Evolutionary conservation across 2,797 vertebrate species (phyloP), one percentile per base, ranked within the genome.

Genomic region (Etheostoma perlongum): DNA sequence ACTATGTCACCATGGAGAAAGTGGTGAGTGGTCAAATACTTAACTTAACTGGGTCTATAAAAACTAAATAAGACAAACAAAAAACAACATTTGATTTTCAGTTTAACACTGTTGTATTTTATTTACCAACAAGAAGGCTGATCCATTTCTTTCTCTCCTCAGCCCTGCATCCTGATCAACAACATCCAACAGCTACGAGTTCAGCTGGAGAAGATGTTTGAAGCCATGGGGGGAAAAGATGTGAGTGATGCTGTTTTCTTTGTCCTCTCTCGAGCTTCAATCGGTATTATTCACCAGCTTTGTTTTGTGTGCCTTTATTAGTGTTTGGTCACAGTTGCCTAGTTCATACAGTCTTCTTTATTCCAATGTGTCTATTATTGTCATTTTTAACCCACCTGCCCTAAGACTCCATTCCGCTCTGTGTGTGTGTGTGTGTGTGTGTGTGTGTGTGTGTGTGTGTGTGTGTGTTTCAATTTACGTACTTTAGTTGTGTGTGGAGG

Each of bases 121-220:
- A 18, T 68, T 53, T 15, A 9, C 9, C 13, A 44, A 44, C 42
- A 44, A 14, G 13, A 57, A 61, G 6, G 19, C 1, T 66, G 62
- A 65, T 25, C 40, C 8, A 7, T 44, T 36, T 79, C 36, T 89
- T 63, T 76, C 27, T 64, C 6, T 85, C 79, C 71, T 27, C 83
- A 98, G 97, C 97, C 97, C 74, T 99, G 98, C 91, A 99, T 99
- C 93, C 95, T 99, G 83, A 99, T 99, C 92, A 99, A 99, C 92
- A 99, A 99, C 91, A 99, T 99, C 47, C 98, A 99, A 64, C 98
- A 99, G 91, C 95, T 99, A 3, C 95, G 98, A 0, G 98, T 99
- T 52, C 98, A 99, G 89, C 93, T 99, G 0, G 98, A 99, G 94
- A 99, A 98, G 94, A 99, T 99, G 98, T 99, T 99, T 75, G 97